Evolutionary conservation across 2,888 invertebrate species (phyloP), one percentile per base, ranked within the genome.

Genomic region (Hirtodrosophila alboralis): DNA sequence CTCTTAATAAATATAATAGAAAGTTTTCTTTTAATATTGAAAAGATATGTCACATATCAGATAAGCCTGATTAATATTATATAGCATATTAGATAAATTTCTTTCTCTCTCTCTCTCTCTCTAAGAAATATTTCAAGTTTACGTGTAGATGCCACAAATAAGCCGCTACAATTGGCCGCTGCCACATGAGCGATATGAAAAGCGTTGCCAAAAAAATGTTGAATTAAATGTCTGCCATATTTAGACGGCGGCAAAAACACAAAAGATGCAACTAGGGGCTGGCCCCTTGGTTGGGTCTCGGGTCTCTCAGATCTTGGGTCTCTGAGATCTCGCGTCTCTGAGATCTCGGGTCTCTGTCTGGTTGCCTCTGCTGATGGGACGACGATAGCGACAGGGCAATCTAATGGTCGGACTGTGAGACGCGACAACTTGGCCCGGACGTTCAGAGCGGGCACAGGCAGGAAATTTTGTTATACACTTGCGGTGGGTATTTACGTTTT

Each of bases 141-240:
- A 44, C 2, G n/a, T 10, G 36, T 31, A 5, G 34, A 6, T 41
- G 30, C 57, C 28, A 10, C 27, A 52, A 52, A 41, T 41, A 28
- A 36, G 27, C 31, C 3, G 37, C 34, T 28, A 26, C 45, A 53
- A 30, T 60, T 36, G 61, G 34, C 14, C 30, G 38, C 8, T 9
- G 43, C 34, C 27, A 33, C 51, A 40, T 12, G 23, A 21, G 31
- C 26, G 13, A 36, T 7, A 40, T 18, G 56, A 30, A 77, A 56
- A 47, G 51, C 41, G 40, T 53, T 75, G 84, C 75, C 78, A 76
- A 79, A 66, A n/a, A 53, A 54, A 54, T 57, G 38, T 53, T 44
- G 53, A 61, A 65, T 48, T 36, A 63, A 75, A 78, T 64, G 79
- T 73, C 79, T 61, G 83, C 85, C 83, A 78, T 84, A 76, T 77